Percentiles rank a stretch among this genome's conserved stretches.
Evolutionary conservation across 2,888 invertebrate genomes (phyloP).

Genomic region (Pyrrhia umbra): DNA sequence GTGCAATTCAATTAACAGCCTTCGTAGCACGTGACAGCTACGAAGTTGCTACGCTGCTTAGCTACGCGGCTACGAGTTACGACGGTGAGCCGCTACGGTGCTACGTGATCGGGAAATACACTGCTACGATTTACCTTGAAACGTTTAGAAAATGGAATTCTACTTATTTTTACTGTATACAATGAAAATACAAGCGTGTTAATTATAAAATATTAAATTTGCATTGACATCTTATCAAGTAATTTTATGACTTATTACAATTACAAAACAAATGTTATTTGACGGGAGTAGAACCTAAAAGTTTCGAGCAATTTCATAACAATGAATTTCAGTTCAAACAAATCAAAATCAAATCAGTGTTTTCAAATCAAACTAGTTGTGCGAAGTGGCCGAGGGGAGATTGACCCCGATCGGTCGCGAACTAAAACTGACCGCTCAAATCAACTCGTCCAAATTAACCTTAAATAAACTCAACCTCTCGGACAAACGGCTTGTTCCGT

Average conservation of each 20-base stretch:
- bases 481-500: conserved; percentile 49
- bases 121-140: conserved; percentile 56
- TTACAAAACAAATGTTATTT: conserved; percentile 8
- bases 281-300: conserved; percentile 21
- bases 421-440: conserved; percentile 79
- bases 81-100: conserved; percentile 62
- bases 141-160: conserved; percentile 41
- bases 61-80: conserved; percentile 66
- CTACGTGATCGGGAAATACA: conserved; percentile 63
- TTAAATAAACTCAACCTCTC: conserved; percentile 81
- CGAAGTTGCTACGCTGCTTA: conserved; percentile 65
- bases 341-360: conserved; percentile 62
- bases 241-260: not conserved
- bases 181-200: conserved; percentile 17
- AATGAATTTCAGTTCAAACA: conserved; percentile 53
- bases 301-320: conserved; percentile 45
- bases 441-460: conserved; percentile 82
- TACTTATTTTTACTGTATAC: conserved; percentile 21
- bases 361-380: conserved; percentile 64
- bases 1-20: conserved; percentile 78
- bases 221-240: not conserved
- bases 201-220: not conserved
- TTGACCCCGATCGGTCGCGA: conserved; percentile 73
- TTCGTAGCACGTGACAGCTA: conserved; percentile 74
- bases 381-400: conserved; percentile 50